Evolutionary conservation across 2,888 invertebrate species (phyloP), one percentile per base, ranked within the genome.

Genomic region (Drosophila dives): DNA sequence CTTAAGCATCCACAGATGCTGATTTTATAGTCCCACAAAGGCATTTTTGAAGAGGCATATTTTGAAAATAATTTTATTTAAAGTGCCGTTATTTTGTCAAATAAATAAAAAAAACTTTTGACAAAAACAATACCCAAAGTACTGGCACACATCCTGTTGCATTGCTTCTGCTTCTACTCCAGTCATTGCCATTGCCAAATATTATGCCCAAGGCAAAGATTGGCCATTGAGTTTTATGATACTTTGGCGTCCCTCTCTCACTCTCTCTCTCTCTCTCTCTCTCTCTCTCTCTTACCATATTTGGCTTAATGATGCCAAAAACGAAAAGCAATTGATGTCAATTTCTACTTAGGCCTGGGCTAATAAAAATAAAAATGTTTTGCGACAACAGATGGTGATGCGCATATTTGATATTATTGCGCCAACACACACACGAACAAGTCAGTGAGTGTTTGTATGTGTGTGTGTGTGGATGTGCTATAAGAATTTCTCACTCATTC

Each of bases 391-490:
- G 86, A 74, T 86, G 85, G 81, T 73, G 87, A 81, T 81, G 86
- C 72, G 81, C 81, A 86, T 85, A 86, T 77, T 86, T 81, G 77
- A 85, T 85, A 81, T 85, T 86, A 83, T 82, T 76, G 72, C 65
- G 51, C 40, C 65, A 36, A 54, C 38, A 59, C 36, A 60, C 65
- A 59, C 42, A 71, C 45, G 64, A 40, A 61, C 40, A 58, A 45
- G 15, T 15, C n/a, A 12, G 3, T 20, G 12, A 42, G 20, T 20
- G 11, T 42, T 6, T 42, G 42, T 15, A 2, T 26, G 48, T 26
- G 23, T 26, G 54, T 23, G 34, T 36, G 26, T 29, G 10, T 56
- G 60, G 45, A 70, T 32, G 61, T 66, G 74, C 42, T 56, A 36
- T 26, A 32, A 69, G 69, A 82, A 74, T 81, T 72, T 72, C 71